A percentile compares a stretch with the other conserved stretches of the same genome.
These are phyloP conservation scores for Gnatocerus cornutus DNA, from an alignment of 2,888 invertebrate species.

Conservation along the genomic window DNA sequence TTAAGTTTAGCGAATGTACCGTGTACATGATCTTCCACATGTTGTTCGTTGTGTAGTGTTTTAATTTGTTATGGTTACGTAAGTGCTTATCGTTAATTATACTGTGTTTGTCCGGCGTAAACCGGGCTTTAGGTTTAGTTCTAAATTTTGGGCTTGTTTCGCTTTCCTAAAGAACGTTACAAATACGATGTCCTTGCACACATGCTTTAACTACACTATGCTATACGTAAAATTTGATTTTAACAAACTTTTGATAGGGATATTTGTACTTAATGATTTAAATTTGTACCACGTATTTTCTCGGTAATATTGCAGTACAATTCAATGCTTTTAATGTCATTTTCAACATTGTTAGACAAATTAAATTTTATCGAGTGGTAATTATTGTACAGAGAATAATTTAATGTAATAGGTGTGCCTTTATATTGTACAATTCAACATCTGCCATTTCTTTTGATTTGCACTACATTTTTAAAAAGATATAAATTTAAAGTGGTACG, in stretches of 20 bases:
- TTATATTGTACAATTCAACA: slow-evolving; percentile 68
- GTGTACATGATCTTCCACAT: slow-evolving; percentile 48
- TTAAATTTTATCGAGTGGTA: slow-evolving; percentile 46
- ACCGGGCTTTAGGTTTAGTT: slow-evolving; percentile 31
- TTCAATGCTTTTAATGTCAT: slow-evolving; percentile 53
- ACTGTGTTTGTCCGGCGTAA: slow-evolving; percentile 19
- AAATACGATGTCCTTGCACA: slow-evolving; percentile 39
- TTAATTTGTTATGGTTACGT: slow-evolving; percentile 44
- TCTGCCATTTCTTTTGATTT: slow-evolving; percentile 54
- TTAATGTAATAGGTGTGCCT: slow-evolving; percentile 70
- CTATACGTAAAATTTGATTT: slow-evolving; percentile 24
- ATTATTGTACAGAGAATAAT: slow-evolving; percentile 57
- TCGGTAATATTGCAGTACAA: slow-evolving; percentile 44
- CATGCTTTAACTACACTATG: slow-evolving; percentile 40
- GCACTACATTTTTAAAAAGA: slow-evolving; percentile 43
- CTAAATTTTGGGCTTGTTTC: slow-evolving; percentile 15
- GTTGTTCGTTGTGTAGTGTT: slow-evolving; percentile 50
- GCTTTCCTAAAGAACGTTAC: slow-evolving; percentile 30
- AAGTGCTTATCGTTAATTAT: slow-evolving; percentile 46
- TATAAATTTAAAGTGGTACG: slow-evolving; percentile 28
- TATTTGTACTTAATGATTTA: slow-evolving; percentile 42
- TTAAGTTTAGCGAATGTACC: slow-evolving; percentile 48
- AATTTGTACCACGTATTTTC: slow-evolving; percentile 38
- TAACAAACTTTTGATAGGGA: slow-evolving; percentile 3
- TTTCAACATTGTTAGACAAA: slow-evolving; percentile 50